Evolutionary conservation across 2,797 vertebrate species (phyloP).

Genomic region (Emydoidea blandingii): DNA sequence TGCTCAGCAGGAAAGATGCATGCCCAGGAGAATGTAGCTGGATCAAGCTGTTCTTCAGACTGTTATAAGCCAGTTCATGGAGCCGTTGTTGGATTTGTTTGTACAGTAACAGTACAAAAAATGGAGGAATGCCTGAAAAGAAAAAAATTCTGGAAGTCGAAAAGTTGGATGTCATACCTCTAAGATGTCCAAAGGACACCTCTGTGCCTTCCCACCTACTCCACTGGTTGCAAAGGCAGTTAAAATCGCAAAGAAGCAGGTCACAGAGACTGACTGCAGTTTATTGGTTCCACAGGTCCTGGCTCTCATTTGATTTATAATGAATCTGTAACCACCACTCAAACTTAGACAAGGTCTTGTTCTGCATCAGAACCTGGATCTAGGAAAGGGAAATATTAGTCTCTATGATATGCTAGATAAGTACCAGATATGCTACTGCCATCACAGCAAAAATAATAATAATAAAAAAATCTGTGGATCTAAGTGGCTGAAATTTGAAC

Average conservation of each 20-base stretch:
- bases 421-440: not conserved
- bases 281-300: not conserved
- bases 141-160: not conserved
- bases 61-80: not conserved
- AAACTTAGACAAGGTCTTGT: not conserved
- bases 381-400: not conserved
- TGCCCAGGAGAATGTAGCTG: not conserved
- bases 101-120: no score
- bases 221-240: not conserved
- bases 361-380: not conserved
- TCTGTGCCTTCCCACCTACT: not conserved
- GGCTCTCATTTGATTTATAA: not conserved
- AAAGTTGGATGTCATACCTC: not conserved
- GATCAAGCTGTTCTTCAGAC: not conserved
- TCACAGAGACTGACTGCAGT: not conserved
- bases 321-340: not conserved
- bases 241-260: not conserved
- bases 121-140: not conserved
- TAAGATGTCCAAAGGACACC: not conserved
- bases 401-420: not conserved
- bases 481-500: slow-evolving; percentile 7
- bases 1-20: not conserved
- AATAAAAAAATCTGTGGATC: no score
- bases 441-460: not conserved
- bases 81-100: not conserved